These are phyloP conservation scores for Pseudopipra pipra DNA, from an alignment of 2,113 vertebrate genomes.

Conservation along the genomic window DNA sequence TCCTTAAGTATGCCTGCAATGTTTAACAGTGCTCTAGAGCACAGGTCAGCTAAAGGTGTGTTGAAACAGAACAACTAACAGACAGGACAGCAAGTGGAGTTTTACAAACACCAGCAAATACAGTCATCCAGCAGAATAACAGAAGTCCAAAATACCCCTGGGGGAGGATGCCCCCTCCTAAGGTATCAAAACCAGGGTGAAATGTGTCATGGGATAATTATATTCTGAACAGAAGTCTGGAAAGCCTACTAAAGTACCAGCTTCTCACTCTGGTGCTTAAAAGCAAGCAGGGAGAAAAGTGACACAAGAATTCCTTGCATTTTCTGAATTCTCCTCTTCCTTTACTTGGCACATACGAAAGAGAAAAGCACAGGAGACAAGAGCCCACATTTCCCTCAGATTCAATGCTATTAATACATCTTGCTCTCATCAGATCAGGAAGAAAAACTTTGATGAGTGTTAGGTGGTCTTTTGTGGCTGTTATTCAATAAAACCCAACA, in stretches of 20 bases:
- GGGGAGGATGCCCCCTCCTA: neutral
- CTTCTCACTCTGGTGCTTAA: neutral
- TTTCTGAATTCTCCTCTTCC: neutral
- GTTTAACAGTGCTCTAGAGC: neutral
- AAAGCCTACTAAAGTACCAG: neutral
- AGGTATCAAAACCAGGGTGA: neutral
- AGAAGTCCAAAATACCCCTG: neutral
- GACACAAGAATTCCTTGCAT: neutral
- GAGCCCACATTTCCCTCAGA: neutral
- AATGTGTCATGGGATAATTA: neutral
- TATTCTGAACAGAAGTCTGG: neutral
- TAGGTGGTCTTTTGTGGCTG: neutral
- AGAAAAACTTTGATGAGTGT: neutral
- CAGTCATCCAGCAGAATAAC: neutral
- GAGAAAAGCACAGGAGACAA: neutral
- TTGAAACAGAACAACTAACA: neutral
- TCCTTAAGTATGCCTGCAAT: neutral
- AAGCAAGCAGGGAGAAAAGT: neutral
- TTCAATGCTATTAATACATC: neutral
- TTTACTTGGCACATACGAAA: neutral
- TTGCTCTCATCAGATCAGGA: neutral
- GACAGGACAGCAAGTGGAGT: neutral
- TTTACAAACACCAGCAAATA: neutral
- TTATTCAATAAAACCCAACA: neutral
- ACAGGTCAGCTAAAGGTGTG: neutral